Evolutionary conservation across 2,797 vertebrate species (phyloP), one percentile per base, ranked within the genome.

Genomic region (Clarias fuscus): DNA sequence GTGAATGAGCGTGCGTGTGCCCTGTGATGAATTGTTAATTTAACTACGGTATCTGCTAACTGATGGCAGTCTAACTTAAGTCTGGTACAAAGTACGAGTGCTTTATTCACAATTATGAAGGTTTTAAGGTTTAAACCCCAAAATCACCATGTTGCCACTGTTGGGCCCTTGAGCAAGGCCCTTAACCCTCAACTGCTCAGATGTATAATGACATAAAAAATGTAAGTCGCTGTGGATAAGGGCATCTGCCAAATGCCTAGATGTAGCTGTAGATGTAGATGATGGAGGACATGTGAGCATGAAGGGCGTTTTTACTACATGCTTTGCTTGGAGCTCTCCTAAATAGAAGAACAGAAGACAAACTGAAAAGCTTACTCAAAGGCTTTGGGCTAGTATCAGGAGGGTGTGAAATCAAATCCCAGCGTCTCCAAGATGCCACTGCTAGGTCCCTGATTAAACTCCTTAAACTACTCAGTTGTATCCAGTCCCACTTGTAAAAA

Each of bases 51-150:
- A 48, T 83, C 48, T 70, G 72, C n/a, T 75, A 56, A 62, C n/a
- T 37, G 73, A 79, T 24, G 48, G 48, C 30, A 62, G 64, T 40
- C 67, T 58, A 17, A 61, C n/a, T 40, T 56, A 62, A 7, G 27
- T 2, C 61, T 56, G 40, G 59, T 83, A 68, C 20, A 18, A 67
- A 22, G 33, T 15, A 56, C 14, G 18, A 10, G 73, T 76, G 37
- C 15, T 83, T 68, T 83, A 59, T 24, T 86, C 70, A 20, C 58
- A 64, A 58, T 62, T 64, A 6, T 82, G 33, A 68, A 30, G 43
- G 5, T 24, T 15, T 37, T 4, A 37, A 37, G 37, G 37, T 37
- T 37, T 4, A 37, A 37, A 37, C 37, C 4, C 37, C 37, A 37
- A 37, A 37, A 37, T 33, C 30, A 70, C 33, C 33, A 22, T 40